A percentile compares a stretch with the other conserved stretches of the same genome.
phyloP scores from a whole-genome alignment of 2,113 vertebrate species.

The Odontophorus gujanensis region DNA sequence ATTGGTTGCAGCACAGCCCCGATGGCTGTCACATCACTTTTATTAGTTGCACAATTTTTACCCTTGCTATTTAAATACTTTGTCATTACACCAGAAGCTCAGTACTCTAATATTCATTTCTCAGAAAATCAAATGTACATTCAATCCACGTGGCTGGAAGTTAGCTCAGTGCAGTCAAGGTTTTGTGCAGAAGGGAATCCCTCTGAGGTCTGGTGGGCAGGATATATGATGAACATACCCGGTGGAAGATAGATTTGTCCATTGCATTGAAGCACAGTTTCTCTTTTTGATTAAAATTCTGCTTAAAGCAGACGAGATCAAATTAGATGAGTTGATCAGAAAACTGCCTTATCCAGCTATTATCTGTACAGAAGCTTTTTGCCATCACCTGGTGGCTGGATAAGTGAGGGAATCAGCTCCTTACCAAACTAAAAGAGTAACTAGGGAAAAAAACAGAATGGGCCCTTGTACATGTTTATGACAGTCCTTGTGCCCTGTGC shows the following conservation, averaged over 20 bases:
- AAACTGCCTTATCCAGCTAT: neutral
- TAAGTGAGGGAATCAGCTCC: neutral
- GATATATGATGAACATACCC: neutral
- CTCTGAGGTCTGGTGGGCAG: rapidly evolving
- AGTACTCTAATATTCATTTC: neutral
- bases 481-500: neutral
- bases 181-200: neutral
- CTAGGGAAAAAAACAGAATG: neutral
- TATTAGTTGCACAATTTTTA: neutral
- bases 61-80: neutral
- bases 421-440: neutral
- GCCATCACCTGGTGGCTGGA: neutral
- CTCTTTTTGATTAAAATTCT: neutral
- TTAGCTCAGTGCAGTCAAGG: neutral
- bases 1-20: neutral
- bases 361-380: neutral
- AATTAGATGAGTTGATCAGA: neutral
- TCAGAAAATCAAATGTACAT: neutral
- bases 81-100: neutral
- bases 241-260: neutral
- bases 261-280: neutral
- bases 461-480: rapidly evolving
- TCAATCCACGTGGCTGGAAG: neutral
- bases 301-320: neutral
- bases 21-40: neutral